Conservation (phyloP, 1,140 invertebrate genomes). For the Amphibalanus amphitrite region DNA sequence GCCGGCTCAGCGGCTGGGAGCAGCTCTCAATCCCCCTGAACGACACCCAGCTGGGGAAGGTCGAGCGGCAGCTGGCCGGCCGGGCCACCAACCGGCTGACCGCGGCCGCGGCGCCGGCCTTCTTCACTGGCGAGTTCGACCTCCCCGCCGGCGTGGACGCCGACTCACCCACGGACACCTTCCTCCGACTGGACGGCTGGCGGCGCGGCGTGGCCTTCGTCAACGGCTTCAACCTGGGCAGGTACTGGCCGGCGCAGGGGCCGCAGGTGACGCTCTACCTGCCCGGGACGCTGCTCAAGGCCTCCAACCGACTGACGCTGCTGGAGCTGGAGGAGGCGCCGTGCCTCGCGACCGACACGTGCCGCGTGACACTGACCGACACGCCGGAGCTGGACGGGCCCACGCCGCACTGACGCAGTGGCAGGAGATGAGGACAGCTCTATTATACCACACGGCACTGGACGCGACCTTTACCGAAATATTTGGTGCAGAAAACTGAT, state of each 20-base stretch:
- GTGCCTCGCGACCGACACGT: conserved; percentile 7
- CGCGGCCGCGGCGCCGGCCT: no score
- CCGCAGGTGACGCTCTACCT: conserved; percentile 39
- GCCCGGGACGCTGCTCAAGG: conserved; percentile 34
- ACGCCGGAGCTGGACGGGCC: background rate
- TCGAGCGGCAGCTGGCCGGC: no score
- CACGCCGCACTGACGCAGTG: background rate
- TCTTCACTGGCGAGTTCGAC: background rate
- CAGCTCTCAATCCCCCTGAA: background rate
- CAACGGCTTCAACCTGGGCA: conserved; percentile 43
- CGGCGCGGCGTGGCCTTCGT: conserved; percentile 40
- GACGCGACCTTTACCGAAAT: no score
- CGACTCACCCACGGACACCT: conserved; percentile 23
- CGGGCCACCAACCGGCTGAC: no score
- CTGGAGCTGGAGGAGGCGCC: conserved; percentile 22
- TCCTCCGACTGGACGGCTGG: conserved; percentile 29
- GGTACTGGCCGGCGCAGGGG: conserved; percentile 36
- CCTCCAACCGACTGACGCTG: conserved; percentile 19
- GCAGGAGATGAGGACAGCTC: no score
- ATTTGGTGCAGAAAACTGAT: no score
- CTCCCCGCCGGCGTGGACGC: background rate
- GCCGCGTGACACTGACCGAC: background rate
- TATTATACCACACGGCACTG: no score
- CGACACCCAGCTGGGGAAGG: no score
- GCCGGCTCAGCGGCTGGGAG: background rate